Evolutionary conservation across 2,797 vertebrate genomes (phyloP).

Genomic region (Taenioides sp.): DNA sequence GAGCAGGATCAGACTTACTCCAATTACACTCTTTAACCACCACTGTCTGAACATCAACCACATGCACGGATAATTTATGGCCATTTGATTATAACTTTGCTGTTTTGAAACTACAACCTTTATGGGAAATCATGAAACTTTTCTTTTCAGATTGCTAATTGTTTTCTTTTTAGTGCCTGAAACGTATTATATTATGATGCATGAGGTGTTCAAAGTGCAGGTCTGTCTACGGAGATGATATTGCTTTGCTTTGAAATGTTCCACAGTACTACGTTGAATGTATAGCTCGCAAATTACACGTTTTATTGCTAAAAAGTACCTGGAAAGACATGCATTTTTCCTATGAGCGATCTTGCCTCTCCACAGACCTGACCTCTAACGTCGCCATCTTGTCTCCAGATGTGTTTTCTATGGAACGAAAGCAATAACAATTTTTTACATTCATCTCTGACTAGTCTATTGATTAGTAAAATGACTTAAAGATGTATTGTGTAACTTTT

Average conservation of each 20-base stretch:
- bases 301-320: not conserved
- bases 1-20: not conserved
- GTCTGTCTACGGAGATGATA: not conserved
- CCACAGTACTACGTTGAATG: not conserved
- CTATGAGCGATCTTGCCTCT: too few species aligned
- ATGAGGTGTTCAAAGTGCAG: not conserved
- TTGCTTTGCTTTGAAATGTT: not conserved
- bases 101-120: not conserved
- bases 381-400: too few species aligned
- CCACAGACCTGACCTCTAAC: too few species aligned
- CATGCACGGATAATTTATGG: not conserved
- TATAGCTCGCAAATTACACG: not conserved
- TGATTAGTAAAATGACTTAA: too few species aligned
- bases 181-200: not conserved
- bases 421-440: too few species aligned
- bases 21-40: not conserved
- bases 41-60: slow-evolving; percentile 1
- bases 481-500: too few species aligned
- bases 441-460: too few species aligned
- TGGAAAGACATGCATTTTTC: not conserved
- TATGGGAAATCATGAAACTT: not conserved
- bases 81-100: not conserved
- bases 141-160: not conserved
- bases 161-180: not conserved
- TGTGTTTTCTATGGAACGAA: too few species aligned